Evolutionary conservation across 2,797 vertebrate species (phyloP), one percentile per base, ranked within the genome.

Genomic region (Typhlichthys subterraneus): DNA sequence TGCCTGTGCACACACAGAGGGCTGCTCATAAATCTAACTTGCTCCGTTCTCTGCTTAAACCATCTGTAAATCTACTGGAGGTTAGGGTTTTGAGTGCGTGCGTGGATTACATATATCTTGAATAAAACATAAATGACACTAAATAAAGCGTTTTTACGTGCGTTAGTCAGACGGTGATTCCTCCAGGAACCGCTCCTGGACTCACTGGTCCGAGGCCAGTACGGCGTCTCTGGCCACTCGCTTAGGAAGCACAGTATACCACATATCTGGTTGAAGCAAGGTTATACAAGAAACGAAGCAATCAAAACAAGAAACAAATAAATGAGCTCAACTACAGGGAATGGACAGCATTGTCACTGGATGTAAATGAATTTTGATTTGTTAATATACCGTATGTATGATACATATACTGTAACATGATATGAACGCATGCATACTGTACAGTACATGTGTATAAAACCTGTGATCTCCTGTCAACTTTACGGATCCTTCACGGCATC

Each of bases 241-340:
- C 69, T 76, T 69, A 79, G 79, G 75, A 84, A 83, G 80, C 76
- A 38, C 65, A 85, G 77, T 88, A 88, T 92, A 91, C 87, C 92
- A 92, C 85, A 85, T 92, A 90, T 90, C 76, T 61, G 70, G 74
- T 63, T 68, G 82, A 79, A 87, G 77, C 66, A 74, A 79, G 79
- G 77, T 77, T 67, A 89, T 85, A 88, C 81, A 81, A 67, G 72
- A 79, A 80, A 85, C 80, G 88, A 75, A 89, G 82, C 80, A 58
- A 29, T 29, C 23, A 29, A 29, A 29, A 29, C 23, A 29, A 29
- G 65, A 66, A 80, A 82, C 56, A 51, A 77, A 70, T 45, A 9
- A 53, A 50, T 19, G 1, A 64, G 70, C 69, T 62, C 73, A 78
- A 72, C 77, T 62, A 60, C 62, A 67, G 47, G 31, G 66, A 73